Conservation (phyloP, 1,140 invertebrate species). For the Leptinotarsa lineolata region DNA sequence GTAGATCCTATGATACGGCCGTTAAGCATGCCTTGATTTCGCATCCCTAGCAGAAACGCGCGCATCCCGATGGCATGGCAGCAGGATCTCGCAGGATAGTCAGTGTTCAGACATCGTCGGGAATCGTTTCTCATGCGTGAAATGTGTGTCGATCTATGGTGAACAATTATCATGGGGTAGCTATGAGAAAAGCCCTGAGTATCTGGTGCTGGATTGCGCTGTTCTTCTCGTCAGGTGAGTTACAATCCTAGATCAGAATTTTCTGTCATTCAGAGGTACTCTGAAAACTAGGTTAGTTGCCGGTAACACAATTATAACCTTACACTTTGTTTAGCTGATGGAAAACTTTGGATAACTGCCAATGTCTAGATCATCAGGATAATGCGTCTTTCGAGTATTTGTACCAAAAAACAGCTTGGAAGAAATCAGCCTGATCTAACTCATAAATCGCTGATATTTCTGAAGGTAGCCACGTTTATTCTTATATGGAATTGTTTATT, state of each 20-base stretch:
- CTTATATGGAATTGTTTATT: too few species aligned
- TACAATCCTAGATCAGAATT: neutral
- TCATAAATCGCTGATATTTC: too few species aligned
- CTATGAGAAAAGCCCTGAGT: constrained; percentile 38
- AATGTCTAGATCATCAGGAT: neutral
- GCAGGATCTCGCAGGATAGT: constrained; percentile 40
- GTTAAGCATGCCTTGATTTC: constrained; percentile 43
- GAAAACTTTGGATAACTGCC: neutral
- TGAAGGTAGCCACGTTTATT: too few species aligned
- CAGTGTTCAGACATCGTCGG: constrained; percentile 39
- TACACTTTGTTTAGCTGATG: neutral
- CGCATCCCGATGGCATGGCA: constrained; percentile 44
- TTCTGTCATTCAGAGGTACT: neutral
- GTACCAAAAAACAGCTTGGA: too few species aligned
- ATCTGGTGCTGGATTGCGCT: constrained; percentile 44
- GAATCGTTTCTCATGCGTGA: constrained; percentile 22
- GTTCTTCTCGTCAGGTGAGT: constrained; percentile 39
- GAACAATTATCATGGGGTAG: constrained; percentile 41
- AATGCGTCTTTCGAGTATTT: too few species aligned
- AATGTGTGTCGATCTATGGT: constrained; percentile 35
- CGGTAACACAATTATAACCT: constrained; percentile 32
- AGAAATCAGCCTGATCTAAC: too few species aligned
- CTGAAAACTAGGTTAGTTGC: constrained; percentile 14
- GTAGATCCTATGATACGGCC: constrained; percentile 37
- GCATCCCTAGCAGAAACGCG: constrained; percentile 38